phyloP scores from a whole-genome alignment of 2,113 vertebrate genomes.

The Dromaius novaehollandiae region DNA sequence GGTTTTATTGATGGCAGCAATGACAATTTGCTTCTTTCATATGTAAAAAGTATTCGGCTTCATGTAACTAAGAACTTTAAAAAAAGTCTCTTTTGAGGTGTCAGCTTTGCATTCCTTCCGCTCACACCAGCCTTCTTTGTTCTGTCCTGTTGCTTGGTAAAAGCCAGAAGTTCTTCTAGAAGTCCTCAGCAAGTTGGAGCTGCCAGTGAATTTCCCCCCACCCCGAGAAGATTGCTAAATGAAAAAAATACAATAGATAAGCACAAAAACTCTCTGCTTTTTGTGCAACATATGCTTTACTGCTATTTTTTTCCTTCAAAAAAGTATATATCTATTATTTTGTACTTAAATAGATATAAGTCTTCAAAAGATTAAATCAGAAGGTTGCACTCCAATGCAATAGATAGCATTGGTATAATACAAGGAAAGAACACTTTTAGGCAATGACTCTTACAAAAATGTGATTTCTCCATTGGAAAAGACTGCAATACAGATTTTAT shows the following conservation, averaged over 20 bases:
- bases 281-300: background rate
- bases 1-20: conserved; percentile 73
- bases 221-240: conserved; percentile 2
- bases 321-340: background rate
- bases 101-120: conserved; percentile 52
- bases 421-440: background rate
- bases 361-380: background rate
- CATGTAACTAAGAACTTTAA: conserved; percentile 65
- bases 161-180: conserved; percentile 43
- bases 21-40: conserved; percentile 62
- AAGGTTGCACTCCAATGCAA: background rate
- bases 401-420: background rate
- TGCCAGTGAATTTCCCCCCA: background rate
- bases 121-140: conserved; percentile 28
- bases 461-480: background rate
- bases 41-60: conserved; percentile 74
- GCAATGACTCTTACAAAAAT: background rate
- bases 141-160: conserved; percentile 43
- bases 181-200: conserved; percentile 41
- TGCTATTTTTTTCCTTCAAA: background rate
- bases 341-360: background rate
- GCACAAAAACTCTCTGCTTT: background rate
- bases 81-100: conserved; percentile 59
- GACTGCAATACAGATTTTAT: background rate
- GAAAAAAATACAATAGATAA: background rate